Conservation (phyloP, 2,113 vertebrate genomes). For the Lagopus leucura region DNA sequence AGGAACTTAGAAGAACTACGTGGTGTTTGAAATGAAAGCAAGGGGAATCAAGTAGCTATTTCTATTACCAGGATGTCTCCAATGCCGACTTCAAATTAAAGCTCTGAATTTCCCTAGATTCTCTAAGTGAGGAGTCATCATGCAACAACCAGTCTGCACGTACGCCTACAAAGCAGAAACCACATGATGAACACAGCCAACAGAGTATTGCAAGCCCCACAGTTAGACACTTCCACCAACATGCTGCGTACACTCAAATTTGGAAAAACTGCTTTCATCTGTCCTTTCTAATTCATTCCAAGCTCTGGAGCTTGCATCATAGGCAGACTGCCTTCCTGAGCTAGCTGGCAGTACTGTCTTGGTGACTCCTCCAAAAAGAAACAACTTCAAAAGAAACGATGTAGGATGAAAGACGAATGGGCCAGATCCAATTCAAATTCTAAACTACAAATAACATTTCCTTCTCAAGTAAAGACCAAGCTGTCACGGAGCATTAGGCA, state of each 20-base stretch:
- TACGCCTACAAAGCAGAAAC: neutral
- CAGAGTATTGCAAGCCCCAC: neutral
- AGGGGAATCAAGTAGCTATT: neutral
- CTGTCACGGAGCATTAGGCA: neutral
- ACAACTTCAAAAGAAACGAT: neutral
- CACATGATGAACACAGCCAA: neutral
- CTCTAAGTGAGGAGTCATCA: neutral
- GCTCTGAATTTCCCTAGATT: neutral
- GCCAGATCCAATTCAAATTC: neutral
- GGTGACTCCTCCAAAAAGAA: neutral
- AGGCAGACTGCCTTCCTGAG: neutral
- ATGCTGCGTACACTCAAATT: neutral
- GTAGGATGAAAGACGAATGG: neutral
- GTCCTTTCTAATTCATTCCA: neutral
- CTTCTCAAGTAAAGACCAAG: neutral
- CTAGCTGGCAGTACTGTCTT: neutral
- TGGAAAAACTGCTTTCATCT: neutral
- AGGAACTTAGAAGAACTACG: neutral
- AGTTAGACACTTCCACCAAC: neutral
- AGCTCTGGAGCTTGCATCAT: neutral
- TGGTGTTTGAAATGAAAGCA: neutral
- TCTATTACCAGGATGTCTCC: neutral
- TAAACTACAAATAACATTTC: neutral
- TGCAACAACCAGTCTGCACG: neutral
- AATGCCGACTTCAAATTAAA: neutral